These are phyloP conservation scores for Unio pictorum DNA, from an alignment of 2,888 invertebrate species.

Conservation along the genomic window DNA sequence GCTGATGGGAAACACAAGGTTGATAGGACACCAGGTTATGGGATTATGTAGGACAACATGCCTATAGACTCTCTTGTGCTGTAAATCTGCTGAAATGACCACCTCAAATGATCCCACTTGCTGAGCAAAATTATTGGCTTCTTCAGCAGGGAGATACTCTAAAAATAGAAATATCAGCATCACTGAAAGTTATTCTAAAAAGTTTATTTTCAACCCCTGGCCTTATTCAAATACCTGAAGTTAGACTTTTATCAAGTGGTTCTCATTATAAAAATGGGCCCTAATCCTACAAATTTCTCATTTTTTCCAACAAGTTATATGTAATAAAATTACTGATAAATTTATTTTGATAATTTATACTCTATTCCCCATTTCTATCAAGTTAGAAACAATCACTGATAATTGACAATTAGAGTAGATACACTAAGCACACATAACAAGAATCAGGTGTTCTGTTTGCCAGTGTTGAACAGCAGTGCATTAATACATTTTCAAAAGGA, in stretches of 20 bases:
- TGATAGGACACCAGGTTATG: constrained; percentile 62
- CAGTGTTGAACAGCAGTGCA: no score
- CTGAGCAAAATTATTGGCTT: constrained; percentile 61
- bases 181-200: not conserved
- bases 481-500: no score
- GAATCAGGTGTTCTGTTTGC: no score
- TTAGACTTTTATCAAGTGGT: not conserved
- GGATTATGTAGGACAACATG: constrained; percentile 59
- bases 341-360: no score
- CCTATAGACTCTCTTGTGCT: constrained; percentile 47
- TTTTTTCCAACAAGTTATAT: no score
- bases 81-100: constrained; percentile 27
- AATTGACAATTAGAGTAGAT: no score
- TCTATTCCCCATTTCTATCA: no score
- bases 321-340: no score
- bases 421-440: no score
- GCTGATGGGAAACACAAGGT: constrained; percentile 50
- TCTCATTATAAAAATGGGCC: no score
- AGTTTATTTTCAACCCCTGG: not conserved
- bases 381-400: no score
- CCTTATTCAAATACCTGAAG: not conserved
- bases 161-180: constrained; percentile 18
- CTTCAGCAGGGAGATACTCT: constrained; percentile 54
- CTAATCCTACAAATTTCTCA: no score
- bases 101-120: constrained; percentile 67